Base-by-base conservation (phyloP, 1,140 invertebrate species). In the Lepeophtheirus salmonis region DNA sequence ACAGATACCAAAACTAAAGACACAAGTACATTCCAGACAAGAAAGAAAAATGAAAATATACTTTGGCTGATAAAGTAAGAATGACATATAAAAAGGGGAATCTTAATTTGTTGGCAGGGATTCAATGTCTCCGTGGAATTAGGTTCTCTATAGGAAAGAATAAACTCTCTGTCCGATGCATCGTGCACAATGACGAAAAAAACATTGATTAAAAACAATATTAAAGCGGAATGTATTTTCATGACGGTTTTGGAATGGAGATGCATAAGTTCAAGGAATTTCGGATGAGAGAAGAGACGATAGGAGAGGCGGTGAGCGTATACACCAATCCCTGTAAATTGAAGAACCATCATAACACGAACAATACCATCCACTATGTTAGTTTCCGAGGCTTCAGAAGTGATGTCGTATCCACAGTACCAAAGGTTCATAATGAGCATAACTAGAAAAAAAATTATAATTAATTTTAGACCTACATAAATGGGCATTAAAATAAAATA, bases 221-320 rank as follows among this genome's bases (percentile, higher is more conserved):
- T 17, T 1, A 22, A 17, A 16, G 48, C 59, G 14, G 51, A 49
- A 24, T 61, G 54, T 22, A 59, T n/a, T 23, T 55, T 61, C 22
- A 54, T 25, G 25, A 54, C 50, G 1, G 59, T 61, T 55, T 61
- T 61, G 18, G 59, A 61, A 16, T 61, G 59, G 21, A 61, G 59
- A 4, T 48, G 3, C 48, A 61, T 54, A 16, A 54, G 54, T 21
- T 61, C 59, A 18, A 61, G 18, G 49, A 61, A 61, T 50, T 61
- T 61, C 6, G 59, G 59, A 17, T 61, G 59, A 2, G 22, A 48
- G 22, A 61, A 61, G 14, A 61, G 50, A 10, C 59, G 48, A 21
- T 61, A 53, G 13, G 59, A 48, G 17, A 61, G 51, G 2, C 59
- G 2, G 22, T 61, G 59, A 17, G 59, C 49, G 50, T 61, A 61